Conservation (phyloP, 1,140 invertebrate genomes). For the Coelopa frigida region DNA sequence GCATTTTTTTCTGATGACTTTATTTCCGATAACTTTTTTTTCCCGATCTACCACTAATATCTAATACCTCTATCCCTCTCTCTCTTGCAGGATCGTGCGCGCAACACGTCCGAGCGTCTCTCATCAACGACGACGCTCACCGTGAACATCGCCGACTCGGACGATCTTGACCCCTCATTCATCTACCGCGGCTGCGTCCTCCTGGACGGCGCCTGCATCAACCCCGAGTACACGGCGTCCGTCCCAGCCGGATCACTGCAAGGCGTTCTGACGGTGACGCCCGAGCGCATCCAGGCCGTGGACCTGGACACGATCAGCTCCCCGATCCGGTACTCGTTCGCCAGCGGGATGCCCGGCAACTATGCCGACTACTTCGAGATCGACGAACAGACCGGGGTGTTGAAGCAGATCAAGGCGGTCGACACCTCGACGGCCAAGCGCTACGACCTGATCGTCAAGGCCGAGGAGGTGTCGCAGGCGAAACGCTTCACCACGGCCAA, state of each 20-base stretch:
- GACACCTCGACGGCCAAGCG: slow-evolving; percentile 63
- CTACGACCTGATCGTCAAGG: slow-evolving; percentile 64
- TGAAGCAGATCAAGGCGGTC: slow-evolving; percentile 71
- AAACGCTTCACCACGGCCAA: slow-evolving; percentile 74
- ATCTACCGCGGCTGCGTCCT: slow-evolving; percentile 75
- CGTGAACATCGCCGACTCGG: slow-evolving; percentile 78
- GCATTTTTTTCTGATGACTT: too few species aligned
- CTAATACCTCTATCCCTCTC: slow-evolving; percentile 13
- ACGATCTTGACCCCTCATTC: slow-evolving; percentile 82
- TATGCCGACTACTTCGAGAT: slow-evolving; percentile 79
- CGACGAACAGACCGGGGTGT: slow-evolving; percentile 67
- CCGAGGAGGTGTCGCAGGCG: slow-evolving; percentile 71
- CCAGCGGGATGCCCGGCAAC: slow-evolving; percentile 65
- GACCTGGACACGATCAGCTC: slow-evolving; percentile 82
- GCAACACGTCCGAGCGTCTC: slow-evolving; percentile 63
- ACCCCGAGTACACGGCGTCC: slow-evolving; percentile 71
- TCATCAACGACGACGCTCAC: slow-evolving; percentile 78
- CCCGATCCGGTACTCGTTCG: slow-evolving; percentile 71
- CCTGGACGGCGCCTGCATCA: slow-evolving; percentile 70
- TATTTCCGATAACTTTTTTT: neutral
- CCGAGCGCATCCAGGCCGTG: slow-evolving; percentile 80
- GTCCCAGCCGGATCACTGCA: slow-evolving; percentile 73
- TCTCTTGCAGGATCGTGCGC: slow-evolving; percentile 66
- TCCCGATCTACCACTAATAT: neutral
- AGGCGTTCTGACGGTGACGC: slow-evolving; percentile 72